Evolutionary conservation across 2,113 vertebrate species (phyloP), one percentile per base, ranked within the genome.

Genomic region (Beaufortia kweichowensis): DNA sequence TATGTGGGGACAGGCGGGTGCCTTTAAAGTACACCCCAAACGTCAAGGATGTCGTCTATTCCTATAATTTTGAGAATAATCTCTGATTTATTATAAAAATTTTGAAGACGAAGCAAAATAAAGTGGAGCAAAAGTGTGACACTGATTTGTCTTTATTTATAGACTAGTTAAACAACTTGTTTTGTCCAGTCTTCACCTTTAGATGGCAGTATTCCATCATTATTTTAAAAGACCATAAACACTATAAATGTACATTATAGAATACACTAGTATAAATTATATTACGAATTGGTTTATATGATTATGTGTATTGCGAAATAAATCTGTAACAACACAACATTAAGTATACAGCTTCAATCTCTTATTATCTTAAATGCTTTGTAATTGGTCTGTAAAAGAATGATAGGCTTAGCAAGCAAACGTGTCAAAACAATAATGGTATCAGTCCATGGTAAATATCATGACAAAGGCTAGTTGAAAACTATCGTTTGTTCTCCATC

Each of bases 31-130:
- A 5, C 11, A 29, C 12, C 48, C 17, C 53, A 35, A 23, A 4
- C n/a, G 14, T 24, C 23, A 75, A 56, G 10, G 24, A 24, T 56
- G 11, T 76, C 14, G 21, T 35, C 15, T 77, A 11, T 67, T 67
- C 29, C 5, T 39, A 11, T 57, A 6, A 31, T 39, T 39, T 50
- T 1, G 0, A n/a, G n/a, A n/a, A n/a, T n/a, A n/a, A n/a, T n/a
- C 14, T 66, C 9, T 41, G 23, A 24, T 77, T 60, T 77, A 35
- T 61, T 69, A 12, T 69, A 68, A 67, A 33, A 4, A 23, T 63
- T 59, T 33, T 35, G 6, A 33, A 39, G 64, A 77, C 26, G 23
- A 53, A 11, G 53, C 46, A 7, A 11, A 70, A 77, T 67, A 76
- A 78, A 78, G 39, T 21, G 12, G 53, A 70, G 24, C 12, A 2